A percentile compares a stretch with the other conserved stretches of the same genome.
Conservation (phyloP, 2,113 vertebrate species). For the Falco punctatus region DNA sequence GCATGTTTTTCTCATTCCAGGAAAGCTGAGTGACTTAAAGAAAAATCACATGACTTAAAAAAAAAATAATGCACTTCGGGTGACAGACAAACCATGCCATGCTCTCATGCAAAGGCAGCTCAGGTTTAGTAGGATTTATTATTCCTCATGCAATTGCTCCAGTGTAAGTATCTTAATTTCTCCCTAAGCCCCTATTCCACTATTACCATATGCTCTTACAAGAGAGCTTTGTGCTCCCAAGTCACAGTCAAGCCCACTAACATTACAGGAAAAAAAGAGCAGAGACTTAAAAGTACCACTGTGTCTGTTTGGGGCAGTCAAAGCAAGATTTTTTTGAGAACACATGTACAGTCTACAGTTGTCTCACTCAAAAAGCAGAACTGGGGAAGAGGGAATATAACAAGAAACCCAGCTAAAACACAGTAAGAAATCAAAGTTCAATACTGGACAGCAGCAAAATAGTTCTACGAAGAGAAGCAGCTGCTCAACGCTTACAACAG, state of each 20-base stretch:
- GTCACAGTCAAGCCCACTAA: neutral
- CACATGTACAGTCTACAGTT: neutral
- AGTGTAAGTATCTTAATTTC: neutral
- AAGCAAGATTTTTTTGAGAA: neutral
- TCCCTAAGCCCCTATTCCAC: neutral
- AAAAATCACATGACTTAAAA: conserved; percentile 5
- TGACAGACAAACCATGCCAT: neutral
- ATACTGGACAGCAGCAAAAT: neutral
- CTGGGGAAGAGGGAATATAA: neutral
- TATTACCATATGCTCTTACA: neutral
- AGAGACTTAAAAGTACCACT: neutral
- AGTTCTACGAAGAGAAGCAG: neutral
- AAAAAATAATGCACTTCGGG: neutral
- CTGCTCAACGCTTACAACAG: neutral
- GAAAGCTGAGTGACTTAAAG: neutral
- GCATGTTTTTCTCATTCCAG: neutral
- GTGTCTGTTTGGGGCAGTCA: neutral
- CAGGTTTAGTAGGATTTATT: conserved; percentile 22
- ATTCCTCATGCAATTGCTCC: neutral
- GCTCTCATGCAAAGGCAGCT: neutral
- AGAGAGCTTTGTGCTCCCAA: conserved; percentile 2
- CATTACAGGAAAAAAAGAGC: neutral
- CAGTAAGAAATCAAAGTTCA: neutral
- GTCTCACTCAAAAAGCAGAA: neutral
- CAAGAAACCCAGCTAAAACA: neutral